phyloP scores from a whole-genome alignment of 1,140 invertebrate genomes.

The Mactra quadrangularis region DNA sequence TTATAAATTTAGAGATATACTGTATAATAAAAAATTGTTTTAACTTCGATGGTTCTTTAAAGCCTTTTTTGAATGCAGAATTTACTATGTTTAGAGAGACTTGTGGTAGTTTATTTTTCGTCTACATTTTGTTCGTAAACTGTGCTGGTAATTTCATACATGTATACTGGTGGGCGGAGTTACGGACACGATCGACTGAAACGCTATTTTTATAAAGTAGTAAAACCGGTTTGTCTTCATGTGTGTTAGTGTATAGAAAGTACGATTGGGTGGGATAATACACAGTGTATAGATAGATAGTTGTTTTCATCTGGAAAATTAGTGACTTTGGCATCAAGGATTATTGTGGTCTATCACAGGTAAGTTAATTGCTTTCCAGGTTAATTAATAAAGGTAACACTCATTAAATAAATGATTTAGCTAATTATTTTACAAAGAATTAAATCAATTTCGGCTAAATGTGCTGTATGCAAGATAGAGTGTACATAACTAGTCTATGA shows the following conservation, averaged over 20 bases:
- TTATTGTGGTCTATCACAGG: not conserved
- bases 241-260: constrained; percentile 14
- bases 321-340: not conserved
- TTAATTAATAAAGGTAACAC: too few relatives aligned
- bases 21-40: too few relatives aligned
- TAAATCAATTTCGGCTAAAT: too few relatives aligned
- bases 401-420: too few relatives aligned
- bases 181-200: constrained; percentile 8
- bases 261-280: constrained; percentile 10
- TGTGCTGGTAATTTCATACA: not conserved
- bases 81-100: too few relatives aligned
- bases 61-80: too few relatives aligned
- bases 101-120: too few relatives aligned
- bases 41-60: too few relatives aligned
- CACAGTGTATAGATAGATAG: not conserved
- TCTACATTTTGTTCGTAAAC: not conserved
- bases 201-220: constrained; percentile 60
- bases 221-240: constrained; percentile 50
- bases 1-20: too few relatives aligned
- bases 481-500: too few relatives aligned
- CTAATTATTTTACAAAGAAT: too few relatives aligned
- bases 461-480: too few relatives aligned
- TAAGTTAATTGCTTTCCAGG: not conserved
- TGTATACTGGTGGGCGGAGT: constrained; percentile 3
- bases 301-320: not conserved